phyloP scores from a whole-genome alignment of 1,140 invertebrate genomes.

The Calliphora vicina region DNA sequence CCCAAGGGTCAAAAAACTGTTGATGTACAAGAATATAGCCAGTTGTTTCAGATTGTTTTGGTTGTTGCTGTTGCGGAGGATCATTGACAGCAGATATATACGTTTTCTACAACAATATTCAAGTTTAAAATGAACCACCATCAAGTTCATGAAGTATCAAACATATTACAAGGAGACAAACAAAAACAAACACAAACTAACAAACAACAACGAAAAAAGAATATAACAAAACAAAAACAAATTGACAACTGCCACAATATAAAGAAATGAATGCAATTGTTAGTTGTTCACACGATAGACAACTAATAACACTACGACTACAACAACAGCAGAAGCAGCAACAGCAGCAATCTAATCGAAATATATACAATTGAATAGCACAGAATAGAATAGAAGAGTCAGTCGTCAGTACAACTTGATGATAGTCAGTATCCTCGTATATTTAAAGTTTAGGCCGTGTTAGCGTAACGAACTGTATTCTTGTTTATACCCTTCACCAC shows the following conservation, averaged over 20 bases:
- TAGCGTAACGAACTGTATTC: constrained; percentile 12
- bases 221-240: constrained; percentile 35
- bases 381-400: too few relatives aligned
- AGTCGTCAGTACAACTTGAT: too few relatives aligned
- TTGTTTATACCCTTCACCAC: too few relatives aligned
- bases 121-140: constrained; percentile 30
- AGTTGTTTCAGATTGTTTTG: not conserved
- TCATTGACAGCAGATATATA: not conserved
- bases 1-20: constrained; percentile 41
- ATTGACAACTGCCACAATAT: constrained; percentile 36
- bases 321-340: not conserved
- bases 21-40: not conserved
- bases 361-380: too few relatives aligned
- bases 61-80: not conserved
- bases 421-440: too few relatives aligned
- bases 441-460: too few relatives aligned
- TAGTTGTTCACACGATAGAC: constrained; percentile 45
- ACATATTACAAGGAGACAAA: not conserved
- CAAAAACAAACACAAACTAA: too few relatives aligned
- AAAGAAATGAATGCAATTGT: constrained; percentile 40
- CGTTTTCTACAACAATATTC: not conserved
- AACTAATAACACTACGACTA: constrained; percentile 20
- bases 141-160: constrained; percentile 12
- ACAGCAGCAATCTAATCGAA: not conserved
- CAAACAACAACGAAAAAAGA: constrained; percentile 11